Conservation (phyloP, 2,888 invertebrate species). For the Thysanoteuthis rhombus region DNA sequence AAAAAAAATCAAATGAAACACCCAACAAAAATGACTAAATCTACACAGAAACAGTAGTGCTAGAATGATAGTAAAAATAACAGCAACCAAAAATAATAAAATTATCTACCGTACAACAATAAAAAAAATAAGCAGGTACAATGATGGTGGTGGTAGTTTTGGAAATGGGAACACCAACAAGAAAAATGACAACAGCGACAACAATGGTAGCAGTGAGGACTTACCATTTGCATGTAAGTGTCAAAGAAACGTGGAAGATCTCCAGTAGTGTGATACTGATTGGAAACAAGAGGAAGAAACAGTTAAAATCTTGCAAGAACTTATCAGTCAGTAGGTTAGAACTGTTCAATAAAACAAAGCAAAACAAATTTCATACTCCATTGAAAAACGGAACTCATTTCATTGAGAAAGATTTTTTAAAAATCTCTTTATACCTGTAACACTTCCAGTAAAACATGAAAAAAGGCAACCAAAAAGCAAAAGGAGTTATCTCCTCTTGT, state of each 20-base stretch:
- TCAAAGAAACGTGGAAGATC: constrained; percentile 32
- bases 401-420: background rate
- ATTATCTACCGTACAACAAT: background rate
- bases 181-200: background rate
- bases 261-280: constrained; percentile 30
- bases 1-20: background rate
- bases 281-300: constrained; percentile 22
- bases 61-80: background rate
- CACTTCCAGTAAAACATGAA: background rate
- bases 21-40: background rate
- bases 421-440: background rate
- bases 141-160: background rate
- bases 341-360: background rate
- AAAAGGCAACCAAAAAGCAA: background rate
- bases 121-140: too few relatives aligned
- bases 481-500: background rate
- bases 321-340: background rate
- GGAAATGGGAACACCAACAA: background rate
- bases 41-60: background rate
- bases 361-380: background rate
- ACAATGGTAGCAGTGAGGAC: background rate
- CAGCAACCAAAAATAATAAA: background rate
- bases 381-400: background rate
- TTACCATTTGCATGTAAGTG: constrained; percentile 32
- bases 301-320: background rate